Base-by-base conservation (phyloP, 1,140 invertebrate genomes). In the Hypothenemus hampei region DNA sequence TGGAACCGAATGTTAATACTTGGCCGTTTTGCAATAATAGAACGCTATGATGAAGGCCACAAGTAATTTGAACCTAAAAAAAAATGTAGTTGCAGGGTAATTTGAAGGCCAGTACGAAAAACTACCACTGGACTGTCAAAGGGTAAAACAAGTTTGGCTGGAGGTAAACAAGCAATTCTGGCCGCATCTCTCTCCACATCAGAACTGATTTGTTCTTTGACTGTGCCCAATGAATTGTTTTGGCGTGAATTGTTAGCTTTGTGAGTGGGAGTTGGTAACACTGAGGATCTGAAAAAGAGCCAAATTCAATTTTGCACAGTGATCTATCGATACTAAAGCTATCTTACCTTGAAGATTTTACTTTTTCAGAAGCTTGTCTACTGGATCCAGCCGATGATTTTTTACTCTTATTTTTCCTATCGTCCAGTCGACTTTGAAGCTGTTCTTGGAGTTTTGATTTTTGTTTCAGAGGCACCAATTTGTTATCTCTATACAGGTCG, bases 1-100 rank as follows among this genome's bases (percentile, higher is more conserved):
- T 98, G 60, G 89, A 96, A 0, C 93, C 88, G 72, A 93, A 97
- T 4, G 94, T 87, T 57, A 86, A 89, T 0, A 97, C 92, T 77
- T 61, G 77, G 65, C 37, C 80, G 69, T 23, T 81, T 77, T 71
- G 69, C 11, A 69, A 57, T 0, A 84, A 66, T 2, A 84, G 63
- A 0, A 82, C 77, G 6, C 90, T 91, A 66, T 97, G 93, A 72
- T 96, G 91, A 36, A 95, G 76, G 6, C 93, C 93, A 73, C 89
- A 93, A 2, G 90, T 81, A 16, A 96, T 82, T 72, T 93, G 87
- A 20, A 57, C 35, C 52, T 55, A 22, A 6, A 19, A 43, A 8
- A 46, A 46, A 31, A 11, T 18, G 11, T 18, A 31, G 3, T 1
- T 29, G 24, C 5, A 29, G 26, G 5, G n/a, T n/a, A n/a, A n/a